Base-by-base conservation (phyloP, 2,113 vertebrate species). In the Ceyx melanurus region DNA sequence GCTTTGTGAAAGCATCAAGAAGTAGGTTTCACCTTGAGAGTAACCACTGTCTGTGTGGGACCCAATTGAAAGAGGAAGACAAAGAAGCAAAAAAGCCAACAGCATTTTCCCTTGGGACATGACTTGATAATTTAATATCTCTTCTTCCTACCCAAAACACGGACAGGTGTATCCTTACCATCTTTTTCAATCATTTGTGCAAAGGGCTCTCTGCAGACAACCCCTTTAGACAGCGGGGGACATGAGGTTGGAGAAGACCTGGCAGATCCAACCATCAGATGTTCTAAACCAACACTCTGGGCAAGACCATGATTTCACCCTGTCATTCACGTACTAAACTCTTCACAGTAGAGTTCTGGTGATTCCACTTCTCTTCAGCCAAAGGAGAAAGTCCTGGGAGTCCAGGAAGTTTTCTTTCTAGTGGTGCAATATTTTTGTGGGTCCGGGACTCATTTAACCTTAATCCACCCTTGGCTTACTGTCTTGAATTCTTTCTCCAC, bases 391-490 rank as follows among this genome's bases (percentile, higher is more conserved):
- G 40, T 61, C 22, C 65, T 67, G n/a, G 64, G 61, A 84, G 53
- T 56, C 40, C 2, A 0, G 15, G 33, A 64, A 57, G 23, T 51
- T 74, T 74, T 88, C 60, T 42, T 83, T 74, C 48, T 82, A 64
- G 17, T 78, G 33, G 53, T 53, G 16, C 23, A 89, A 57, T 82
- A 84, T 89, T 91, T 5, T 4, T 12, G 6, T 79, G 70, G 61
- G 51, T 89, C 77, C 83, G 60, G 74, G 48, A 21, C 70, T 57
- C 58, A 68, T 87, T 84, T 68, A 93, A 56, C 57, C 61, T 64
- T 86, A 87, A 82, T 68, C 61, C 40, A 64, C n/a, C 25, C 53
- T 78, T 93, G 6, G 26, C 23, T 51, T 94, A 84, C 79, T 42
- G 35, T 87, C 62, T 86, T 2, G 0, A 75, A 92, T 87, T 86